phyloP scores from a whole-genome alignment of 2,113 vertebrate species.

The Entelurus aequoreus region DNA sequence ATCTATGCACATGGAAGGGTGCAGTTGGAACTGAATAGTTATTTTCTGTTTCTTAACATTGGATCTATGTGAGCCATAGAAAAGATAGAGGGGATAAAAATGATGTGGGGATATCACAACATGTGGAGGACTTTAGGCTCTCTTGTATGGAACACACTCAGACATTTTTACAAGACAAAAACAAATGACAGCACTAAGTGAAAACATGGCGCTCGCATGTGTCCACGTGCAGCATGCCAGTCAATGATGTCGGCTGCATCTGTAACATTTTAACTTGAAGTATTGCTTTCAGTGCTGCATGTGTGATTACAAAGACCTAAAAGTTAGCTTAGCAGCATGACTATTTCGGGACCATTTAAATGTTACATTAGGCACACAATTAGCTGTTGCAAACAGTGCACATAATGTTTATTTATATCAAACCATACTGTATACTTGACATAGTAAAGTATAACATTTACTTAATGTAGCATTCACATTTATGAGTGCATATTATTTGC shows the following conservation, averaged over 20 bases:
- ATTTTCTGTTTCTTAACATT: conserved; percentile 70
- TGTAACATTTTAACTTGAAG: not conserved
- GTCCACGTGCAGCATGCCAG: not conserved
- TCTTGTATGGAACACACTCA: not conserved
- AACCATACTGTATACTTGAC: no score
- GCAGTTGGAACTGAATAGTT: conserved; percentile 73
- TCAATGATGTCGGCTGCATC: not conserved
- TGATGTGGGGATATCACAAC: conserved; percentile 56
- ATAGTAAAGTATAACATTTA: no score
- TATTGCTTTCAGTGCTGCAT: not conserved
- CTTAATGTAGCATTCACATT: not conserved
- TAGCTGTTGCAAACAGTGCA: not conserved
- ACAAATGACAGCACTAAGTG: conserved; percentile 4
- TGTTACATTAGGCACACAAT: conserved; percentile 1
- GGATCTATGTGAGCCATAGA: conserved; percentile 71
- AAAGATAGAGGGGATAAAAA: conserved; percentile 26
- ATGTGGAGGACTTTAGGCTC: conserved; percentile 66
- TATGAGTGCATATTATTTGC: not conserved
- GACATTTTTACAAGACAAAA: conserved; percentile 5
- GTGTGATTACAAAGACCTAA: no score
- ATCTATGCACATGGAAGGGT: conserved; percentile 68
- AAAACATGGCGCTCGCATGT: conserved; percentile 2
- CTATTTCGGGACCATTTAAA: not conserved
- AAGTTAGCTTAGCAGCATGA: not conserved
- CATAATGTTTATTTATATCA: no score